These are phyloP conservation scores for Theristicus caerulescens DNA, from an alignment of 2,113 vertebrate genomes.

Conservation along the genomic window DNA sequence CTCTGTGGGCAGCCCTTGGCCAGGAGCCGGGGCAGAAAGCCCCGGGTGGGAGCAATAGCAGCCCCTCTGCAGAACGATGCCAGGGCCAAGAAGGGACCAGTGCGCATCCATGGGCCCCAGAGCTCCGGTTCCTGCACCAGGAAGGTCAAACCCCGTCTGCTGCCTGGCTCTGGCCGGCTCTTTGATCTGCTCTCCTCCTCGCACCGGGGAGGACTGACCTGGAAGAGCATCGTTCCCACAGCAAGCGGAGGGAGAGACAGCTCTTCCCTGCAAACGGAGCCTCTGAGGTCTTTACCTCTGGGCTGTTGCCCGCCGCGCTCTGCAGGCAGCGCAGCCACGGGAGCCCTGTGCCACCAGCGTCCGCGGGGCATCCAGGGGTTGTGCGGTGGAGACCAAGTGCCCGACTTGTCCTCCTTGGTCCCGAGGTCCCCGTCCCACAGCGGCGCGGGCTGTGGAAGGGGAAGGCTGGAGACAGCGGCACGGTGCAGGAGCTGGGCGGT, in stretches of 20 bases:
- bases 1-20: background rate
- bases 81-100: background rate
- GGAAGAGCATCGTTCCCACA: background rate
- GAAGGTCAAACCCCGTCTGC: background rate
- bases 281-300: background rate
- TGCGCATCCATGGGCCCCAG: background rate
- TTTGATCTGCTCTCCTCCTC: background rate
- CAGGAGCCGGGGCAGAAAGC: background rate
- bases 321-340: background rate
- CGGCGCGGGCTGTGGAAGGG: background rate
- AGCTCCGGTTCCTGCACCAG: background rate
- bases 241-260: background rate
- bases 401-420: background rate
- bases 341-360: background rate
- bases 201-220: background rate
- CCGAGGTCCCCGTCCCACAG: background rate
- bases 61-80: background rate
- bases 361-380: background rate
- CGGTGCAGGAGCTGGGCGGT: background rate
- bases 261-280: background rate
- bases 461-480: background rate
- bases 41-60: background rate
- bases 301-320: background rate
- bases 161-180: too few relatives aligned
- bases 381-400: background rate